Percentiles rank a stretch among this genome's conserved stretches.
These are phyloP conservation scores for Adelphocoris suturalis DNA, from an alignment of 2,888 invertebrate genomes.

Conservation along the genomic window DNA sequence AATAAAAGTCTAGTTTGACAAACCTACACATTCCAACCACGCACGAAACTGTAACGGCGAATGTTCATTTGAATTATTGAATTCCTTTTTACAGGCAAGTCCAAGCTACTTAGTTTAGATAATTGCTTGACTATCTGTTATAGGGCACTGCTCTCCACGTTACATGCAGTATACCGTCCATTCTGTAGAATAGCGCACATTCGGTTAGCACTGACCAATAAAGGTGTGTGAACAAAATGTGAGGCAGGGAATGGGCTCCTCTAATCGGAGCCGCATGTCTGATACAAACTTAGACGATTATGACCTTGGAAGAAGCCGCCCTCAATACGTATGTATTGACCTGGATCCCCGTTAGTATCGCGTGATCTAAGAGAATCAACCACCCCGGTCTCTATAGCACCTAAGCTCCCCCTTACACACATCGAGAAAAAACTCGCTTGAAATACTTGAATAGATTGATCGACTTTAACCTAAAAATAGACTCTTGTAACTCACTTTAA, in stretches of 20 bases:
- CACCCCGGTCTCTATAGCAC: background rate
- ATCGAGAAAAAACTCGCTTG: constrained; percentile 10
- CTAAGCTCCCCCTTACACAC: constrained; percentile 5
- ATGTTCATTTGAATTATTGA: no score
- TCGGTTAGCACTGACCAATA: no score
- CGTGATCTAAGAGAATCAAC: constrained; percentile 59
- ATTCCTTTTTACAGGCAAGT: no score
- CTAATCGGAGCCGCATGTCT: constrained; percentile 7
- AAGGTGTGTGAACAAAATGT: background rate
- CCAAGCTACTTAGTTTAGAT: no score
- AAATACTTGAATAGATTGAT: constrained; percentile 42
- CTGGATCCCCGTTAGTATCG: constrained; percentile 51
- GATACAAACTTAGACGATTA: background rate
- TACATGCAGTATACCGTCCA: no score
- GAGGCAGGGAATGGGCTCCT: background rate
- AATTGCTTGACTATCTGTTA: no score
- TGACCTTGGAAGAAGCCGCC: constrained; percentile 3
- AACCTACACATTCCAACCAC: no score
- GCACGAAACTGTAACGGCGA: no score
- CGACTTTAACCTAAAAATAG: constrained; percentile 1
- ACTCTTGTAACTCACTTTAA: background rate
- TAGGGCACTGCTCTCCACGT: no score
- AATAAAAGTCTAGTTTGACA: no score
- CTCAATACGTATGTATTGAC: constrained; percentile 38
- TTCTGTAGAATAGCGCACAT: no score